Evolutionary conservation across 2,888 invertebrate species (phyloP).

Genomic region (Rhamnusium bicolor): DNA sequence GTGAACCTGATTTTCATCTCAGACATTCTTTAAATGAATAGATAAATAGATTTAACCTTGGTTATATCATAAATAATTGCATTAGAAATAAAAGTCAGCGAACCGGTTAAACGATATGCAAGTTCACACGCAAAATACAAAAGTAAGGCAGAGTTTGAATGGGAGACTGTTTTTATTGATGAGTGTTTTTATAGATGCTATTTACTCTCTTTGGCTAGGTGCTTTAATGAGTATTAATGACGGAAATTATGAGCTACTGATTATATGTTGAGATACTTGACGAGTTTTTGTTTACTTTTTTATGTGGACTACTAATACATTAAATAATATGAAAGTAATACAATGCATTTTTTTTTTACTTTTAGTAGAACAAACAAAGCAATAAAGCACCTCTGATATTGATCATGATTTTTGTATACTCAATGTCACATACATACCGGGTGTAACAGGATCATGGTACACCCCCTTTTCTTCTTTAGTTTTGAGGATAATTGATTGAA

Average conservation of each 20-base stretch:
- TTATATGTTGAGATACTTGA: background rate
- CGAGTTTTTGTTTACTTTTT: background rate
- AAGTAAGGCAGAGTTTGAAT: background rate
- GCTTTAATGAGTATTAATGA: no score
- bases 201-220: no score
- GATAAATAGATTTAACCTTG: background rate
- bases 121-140: background rate
- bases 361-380: no score
- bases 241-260: background rate
- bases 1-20: background rate
- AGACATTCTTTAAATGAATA: background rate
- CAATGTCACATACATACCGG: no score
- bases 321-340: no score
- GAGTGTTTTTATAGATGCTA: no score
- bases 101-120: background rate
- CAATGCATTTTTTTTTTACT: no score
- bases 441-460: no score
- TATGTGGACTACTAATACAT: background rate
- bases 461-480: no score
- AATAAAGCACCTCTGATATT: no score
- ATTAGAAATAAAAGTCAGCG: background rate
- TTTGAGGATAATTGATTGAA: no score
- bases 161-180: background rate
- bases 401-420: no score
- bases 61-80: background rate